These are phyloP conservation scores for Notamacropus eugenii DNA, from an alignment of 2,797 vertebrate species.

Conservation along the genomic window DNA sequence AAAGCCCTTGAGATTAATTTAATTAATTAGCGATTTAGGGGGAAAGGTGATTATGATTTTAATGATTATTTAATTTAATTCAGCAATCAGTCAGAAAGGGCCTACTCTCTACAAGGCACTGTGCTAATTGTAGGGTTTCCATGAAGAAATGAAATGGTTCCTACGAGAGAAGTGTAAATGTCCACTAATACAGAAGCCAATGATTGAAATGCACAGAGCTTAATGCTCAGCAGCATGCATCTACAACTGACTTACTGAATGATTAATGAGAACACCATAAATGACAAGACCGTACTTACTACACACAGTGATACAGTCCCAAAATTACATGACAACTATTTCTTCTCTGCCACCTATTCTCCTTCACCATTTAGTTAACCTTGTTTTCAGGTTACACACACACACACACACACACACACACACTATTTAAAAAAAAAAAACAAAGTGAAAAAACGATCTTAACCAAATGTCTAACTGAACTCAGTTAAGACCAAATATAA, in stretches of 20 bases:
- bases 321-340: neutral
- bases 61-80: too few species aligned
- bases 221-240: neutral
- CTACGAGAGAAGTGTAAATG: too few species aligned
- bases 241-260: neutral
- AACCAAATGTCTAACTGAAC: constrained; percentile 39
- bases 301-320: constrained; percentile 4
- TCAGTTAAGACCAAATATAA: neutral
- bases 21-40: too few species aligned
- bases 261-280: neutral
- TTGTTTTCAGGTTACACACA: constrained; percentile 1
- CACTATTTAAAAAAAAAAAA: constrained; percentile 30
- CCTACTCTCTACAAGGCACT: too few species aligned
- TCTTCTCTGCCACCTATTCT: neutral
- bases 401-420: constrained; percentile 23
- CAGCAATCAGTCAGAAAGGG: too few species aligned
- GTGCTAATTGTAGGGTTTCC: too few species aligned
- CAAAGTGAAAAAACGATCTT: neutral
- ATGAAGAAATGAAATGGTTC: too few species aligned
- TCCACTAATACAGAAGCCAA: neutral
- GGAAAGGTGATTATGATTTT: too few species aligned
- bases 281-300: neutral
- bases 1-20: too few species aligned
- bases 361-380: neutral
- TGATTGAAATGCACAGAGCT: neutral